Conservation (phyloP, 2,888 invertebrate species). For the Xylota sylvarum region DNA sequence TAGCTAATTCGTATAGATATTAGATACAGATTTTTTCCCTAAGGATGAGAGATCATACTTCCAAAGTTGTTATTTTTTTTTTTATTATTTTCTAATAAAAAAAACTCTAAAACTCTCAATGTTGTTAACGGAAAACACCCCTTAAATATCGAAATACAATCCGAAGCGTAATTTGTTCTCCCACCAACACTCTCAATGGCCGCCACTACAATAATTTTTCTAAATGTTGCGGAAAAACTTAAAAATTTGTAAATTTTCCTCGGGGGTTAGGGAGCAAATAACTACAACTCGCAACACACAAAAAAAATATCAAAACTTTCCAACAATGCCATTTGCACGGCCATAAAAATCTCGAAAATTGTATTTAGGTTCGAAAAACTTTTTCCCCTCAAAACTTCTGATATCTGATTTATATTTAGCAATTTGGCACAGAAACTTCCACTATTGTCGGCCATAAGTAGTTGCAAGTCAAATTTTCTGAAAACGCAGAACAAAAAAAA, state of each 20-base stretch:
- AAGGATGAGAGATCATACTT: too few relatives aligned
- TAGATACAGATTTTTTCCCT: too few relatives aligned
- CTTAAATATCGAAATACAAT: neutral
- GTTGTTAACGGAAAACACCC: neutral
- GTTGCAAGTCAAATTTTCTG: constrained; percentile 18
- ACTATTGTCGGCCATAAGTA: constrained; percentile 33
- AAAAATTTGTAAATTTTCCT: constrained; percentile 21
- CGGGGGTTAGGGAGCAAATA: neutral
- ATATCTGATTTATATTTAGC: constrained; percentile 56
- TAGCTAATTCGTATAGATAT: too few relatives aligned
- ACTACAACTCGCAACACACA: neutral
- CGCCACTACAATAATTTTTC: constrained; percentile 8
- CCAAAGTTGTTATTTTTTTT: too few relatives aligned
- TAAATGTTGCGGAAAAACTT: constrained; percentile 21
- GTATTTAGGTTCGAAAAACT: constrained; percentile 37
- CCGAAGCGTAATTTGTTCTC: neutral
- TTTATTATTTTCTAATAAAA: too few relatives aligned
- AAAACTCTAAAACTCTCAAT: too few relatives aligned
- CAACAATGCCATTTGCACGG: constrained; percentile 23
- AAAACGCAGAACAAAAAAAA: constrained; percentile 8
- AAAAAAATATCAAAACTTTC: neutral
- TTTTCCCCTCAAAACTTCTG: constrained; percentile 39
- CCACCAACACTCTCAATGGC: neutral
- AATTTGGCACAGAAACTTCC: constrained; percentile 57
- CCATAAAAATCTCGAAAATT: constrained; percentile 47